Evolutionary conservation across 2,797 vertebrate species (phyloP).

Genomic region (Melanotaenia trifasciata): DNA sequence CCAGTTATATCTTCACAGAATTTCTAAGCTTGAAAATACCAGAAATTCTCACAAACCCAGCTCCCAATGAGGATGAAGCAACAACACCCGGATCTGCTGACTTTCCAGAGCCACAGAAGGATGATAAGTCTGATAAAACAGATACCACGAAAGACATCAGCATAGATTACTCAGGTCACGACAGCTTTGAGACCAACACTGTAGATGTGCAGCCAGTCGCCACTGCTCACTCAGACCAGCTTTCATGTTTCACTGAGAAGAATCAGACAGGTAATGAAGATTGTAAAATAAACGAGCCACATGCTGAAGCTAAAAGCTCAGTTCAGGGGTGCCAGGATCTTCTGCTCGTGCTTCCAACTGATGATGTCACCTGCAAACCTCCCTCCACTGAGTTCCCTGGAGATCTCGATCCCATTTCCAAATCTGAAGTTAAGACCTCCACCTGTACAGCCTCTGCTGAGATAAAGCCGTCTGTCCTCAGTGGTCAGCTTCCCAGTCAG

Average conservation of each 20-base stretch:
- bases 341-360: conserved; percentile 34
- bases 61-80: conserved; percentile 36
- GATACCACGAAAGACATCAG: conserved; percentile 19
- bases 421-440: conserved; percentile 34
- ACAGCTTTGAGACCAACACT: conserved; percentile 25
- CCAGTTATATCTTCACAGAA: conserved; percentile 79
- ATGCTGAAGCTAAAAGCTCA: conserved; percentile 32
- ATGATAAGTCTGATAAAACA: conserved; percentile 19
- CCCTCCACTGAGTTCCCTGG: conserved; percentile 8
- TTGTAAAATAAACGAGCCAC: conserved; percentile 20
- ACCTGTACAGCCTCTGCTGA: conserved; percentile 36
- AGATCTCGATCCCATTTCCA: conserved; percentile 27
- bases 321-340: conserved; percentile 20
- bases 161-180: conserved; percentile 25
- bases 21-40: conserved; percentile 64
- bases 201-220: conserved; percentile 26
- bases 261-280: conserved; percentile 32
- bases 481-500: conserved; percentile 36
- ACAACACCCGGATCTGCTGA: conserved; percentile 21
- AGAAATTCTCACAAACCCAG: conserved; percentile 41
- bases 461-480: conserved; percentile 32
- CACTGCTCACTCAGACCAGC: conserved; percentile 7
- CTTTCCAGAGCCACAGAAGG: conserved; percentile 31
- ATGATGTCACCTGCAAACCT: conserved; percentile 27
- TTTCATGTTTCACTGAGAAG: conserved; percentile 26